Evolutionary conservation across 2,113 vertebrate genomes (phyloP).

Genomic region (Pontoporia blainvillei): DNA sequence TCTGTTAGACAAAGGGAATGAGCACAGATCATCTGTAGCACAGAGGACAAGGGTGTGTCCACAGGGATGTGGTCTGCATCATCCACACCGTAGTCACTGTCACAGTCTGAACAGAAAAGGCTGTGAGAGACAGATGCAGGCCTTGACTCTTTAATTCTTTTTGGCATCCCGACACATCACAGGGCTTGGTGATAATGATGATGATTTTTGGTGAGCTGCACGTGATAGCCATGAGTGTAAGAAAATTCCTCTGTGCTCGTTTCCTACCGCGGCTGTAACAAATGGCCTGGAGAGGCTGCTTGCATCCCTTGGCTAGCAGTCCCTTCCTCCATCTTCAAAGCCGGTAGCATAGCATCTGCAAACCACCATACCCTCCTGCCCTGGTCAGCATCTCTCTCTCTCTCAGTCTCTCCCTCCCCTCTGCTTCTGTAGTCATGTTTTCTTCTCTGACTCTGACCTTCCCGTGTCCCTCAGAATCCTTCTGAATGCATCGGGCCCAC

Average conservation of each 20-base stretch:
- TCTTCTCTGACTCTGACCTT: too few relatives aligned
- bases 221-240: too few relatives aligned
- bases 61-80: background rate
- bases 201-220: background rate
- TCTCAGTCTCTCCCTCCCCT: too few relatives aligned
- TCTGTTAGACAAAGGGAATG: background rate
- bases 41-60: background rate
- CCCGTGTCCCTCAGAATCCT: too few relatives aligned
- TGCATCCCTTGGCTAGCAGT: background rate
- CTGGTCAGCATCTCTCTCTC: too few relatives aligned
- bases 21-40: too few relatives aligned
- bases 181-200: too few relatives aligned
- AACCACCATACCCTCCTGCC: too few relatives aligned
- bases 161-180: background rate
- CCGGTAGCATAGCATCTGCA: too few relatives aligned
- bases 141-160: background rate
- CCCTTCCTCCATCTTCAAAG: background rate
- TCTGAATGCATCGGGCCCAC: too few relatives aligned
- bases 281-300: background rate
- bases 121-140: too few relatives aligned
- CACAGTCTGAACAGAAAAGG: background rate
- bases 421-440: too few relatives aligned
- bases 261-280: background rate
- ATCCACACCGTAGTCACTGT: background rate
- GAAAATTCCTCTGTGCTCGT: background rate